A percentile compares a stretch with the other conserved stretches of the same genome.
Conservation (phyloP, 1,140 invertebrate species). For the Mesaphorura yosii region DNA sequence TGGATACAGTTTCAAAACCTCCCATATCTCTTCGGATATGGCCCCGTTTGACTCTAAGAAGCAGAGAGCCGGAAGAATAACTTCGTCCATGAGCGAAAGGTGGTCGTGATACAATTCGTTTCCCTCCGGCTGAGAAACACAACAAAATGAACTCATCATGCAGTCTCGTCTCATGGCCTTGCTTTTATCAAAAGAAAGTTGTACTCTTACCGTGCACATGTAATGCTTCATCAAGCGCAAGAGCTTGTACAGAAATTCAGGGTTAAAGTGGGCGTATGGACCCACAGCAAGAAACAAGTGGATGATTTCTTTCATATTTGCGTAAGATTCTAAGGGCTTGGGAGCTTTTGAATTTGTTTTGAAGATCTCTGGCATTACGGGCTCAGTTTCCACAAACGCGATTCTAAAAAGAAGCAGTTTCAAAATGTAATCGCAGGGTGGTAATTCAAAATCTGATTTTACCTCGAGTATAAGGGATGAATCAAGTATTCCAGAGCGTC, state of each 20-base stretch:
- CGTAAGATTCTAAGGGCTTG: conserved; percentile 43
- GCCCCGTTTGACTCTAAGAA: conserved; percentile 89
- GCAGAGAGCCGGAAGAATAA: conserved; percentile 76
- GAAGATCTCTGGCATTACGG: conserved; percentile 38
- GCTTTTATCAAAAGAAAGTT: too few species aligned
- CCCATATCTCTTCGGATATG: conserved; percentile 91
- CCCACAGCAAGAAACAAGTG: conserved; percentile 79
- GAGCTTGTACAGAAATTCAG: conserved; percentile 77
- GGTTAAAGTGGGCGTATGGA: conserved; percentile 74
- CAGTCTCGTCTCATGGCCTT: too few species aligned
- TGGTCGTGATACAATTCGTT: conserved; percentile 58
- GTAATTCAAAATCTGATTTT: too few species aligned
- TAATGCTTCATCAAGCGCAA: conserved; percentile 49
- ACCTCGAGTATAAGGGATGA: conserved; percentile 78
- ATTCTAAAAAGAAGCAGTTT: too few species aligned
- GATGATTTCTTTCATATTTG: conserved; percentile 52
- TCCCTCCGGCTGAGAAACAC: background rate
- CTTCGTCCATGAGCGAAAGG: conserved; percentile 70
- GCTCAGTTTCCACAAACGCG: too few species aligned
- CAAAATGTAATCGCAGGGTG: too few species aligned
- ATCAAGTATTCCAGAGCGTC: conserved; percentile 71
- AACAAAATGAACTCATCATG: too few species aligned
- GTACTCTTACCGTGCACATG: conserved; percentile 39
- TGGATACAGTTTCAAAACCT: conserved; percentile 76
- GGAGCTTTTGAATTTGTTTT: conserved; percentile 42